Percentiles rank a stretch among this genome's conserved stretches.
Conservation (phyloP, 2,797 vertebrate genomes). For the Helarctos malayanus region DNA sequence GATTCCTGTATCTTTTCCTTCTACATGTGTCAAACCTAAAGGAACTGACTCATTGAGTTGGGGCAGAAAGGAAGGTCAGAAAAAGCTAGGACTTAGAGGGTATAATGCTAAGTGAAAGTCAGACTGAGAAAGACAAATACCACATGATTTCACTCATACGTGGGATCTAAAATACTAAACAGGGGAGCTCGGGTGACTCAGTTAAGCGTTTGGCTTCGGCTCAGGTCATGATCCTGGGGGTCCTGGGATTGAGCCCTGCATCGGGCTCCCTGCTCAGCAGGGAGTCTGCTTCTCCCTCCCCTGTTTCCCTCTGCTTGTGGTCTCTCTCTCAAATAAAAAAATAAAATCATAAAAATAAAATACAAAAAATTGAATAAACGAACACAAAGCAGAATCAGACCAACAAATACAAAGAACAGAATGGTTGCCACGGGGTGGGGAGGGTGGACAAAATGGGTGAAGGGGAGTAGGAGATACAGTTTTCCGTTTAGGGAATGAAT, state of each 20-base stretch:
- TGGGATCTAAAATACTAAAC: not conserved
- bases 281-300: not conserved
- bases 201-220: not conserved
- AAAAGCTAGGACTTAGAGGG: not conserved
- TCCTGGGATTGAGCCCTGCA: not conserved
- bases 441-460: not conserved
- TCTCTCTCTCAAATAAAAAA: not conserved
- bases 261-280: not conserved
- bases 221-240: not conserved
- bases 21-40: not conserved
- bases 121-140: not conserved
- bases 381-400: not conserved
- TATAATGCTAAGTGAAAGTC: not conserved
- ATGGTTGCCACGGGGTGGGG: not conserved
- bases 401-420: not conserved
- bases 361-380: not conserved
- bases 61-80: not conserved
- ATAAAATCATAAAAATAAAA: not conserved
- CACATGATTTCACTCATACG: not conserved
- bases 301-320: not conserved
- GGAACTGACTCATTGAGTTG: not conserved
- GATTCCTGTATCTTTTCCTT: not conserved
- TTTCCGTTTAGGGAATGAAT: not conserved
- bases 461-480: not conserved
- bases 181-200: not conserved